These are phyloP conservation scores for Lycophotia porphyrea DNA, from an alignment of 2,888 invertebrate genomes.

Conservation along the genomic window DNA sequence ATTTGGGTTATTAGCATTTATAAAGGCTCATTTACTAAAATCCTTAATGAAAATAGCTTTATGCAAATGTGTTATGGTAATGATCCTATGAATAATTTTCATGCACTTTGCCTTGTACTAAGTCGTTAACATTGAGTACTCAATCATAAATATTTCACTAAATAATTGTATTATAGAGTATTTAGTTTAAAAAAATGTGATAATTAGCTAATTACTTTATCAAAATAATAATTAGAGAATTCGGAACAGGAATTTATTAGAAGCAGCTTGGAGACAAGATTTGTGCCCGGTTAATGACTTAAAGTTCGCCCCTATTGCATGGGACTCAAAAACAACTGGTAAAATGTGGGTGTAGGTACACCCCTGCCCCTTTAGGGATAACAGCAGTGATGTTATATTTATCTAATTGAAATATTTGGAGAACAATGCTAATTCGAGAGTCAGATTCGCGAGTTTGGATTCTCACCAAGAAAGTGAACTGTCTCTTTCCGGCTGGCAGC, in stretches of 20 bases:
- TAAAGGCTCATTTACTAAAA: slow-evolving; percentile 23
- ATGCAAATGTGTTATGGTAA: slow-evolving; percentile 35
- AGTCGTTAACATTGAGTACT: slow-evolving; percentile 24
- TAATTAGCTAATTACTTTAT: slow-evolving; percentile 8
- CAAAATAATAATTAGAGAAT: background rate
- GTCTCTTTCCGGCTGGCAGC: slow-evolving; percentile 78
- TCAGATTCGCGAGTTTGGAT: slow-evolving; percentile 62
- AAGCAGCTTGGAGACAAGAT: background rate
- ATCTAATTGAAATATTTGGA: slow-evolving; percentile 10
- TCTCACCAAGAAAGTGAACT: slow-evolving; percentile 85
- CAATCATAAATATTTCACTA: slow-evolving; percentile 2
- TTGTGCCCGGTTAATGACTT: background rate
- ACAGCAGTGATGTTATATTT: too few relatives aligned
- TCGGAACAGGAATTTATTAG: background rate
- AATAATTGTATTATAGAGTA: background rate
- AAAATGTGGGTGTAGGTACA: background rate
- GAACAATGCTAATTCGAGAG: slow-evolving; percentile 25
- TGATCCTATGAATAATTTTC: slow-evolving; percentile 24
- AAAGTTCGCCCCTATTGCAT: background rate
- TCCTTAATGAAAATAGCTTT: slow-evolving; percentile 17
- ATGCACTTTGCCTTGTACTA: slow-evolving; percentile 12
- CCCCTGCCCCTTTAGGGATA: background rate
- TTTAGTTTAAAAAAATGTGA: background rate
- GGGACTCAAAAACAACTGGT: background rate
- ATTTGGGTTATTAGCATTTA: slow-evolving; percentile 42